Evolutionary conservation across 1,140 invertebrate species (phyloP), one percentile per base, ranked within the genome.

Genomic region (Anoplophora glabripennis): DNA sequence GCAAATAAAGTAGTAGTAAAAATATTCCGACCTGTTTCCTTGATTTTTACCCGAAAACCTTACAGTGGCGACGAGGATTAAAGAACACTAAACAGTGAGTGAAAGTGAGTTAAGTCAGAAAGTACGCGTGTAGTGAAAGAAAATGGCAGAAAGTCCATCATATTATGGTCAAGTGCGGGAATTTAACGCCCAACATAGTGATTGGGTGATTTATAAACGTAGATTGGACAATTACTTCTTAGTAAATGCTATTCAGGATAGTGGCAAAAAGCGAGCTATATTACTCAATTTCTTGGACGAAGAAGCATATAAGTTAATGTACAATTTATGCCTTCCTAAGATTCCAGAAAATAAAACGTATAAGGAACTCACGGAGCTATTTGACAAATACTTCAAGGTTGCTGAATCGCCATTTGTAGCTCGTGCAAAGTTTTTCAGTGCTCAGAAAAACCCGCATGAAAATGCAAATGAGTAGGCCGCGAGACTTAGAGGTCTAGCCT

Each of bases 81-180:
- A n/a, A n/a, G n/a, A n/a, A n/a, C n/a, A n/a, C n/a, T n/a, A n/a
- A n/a, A n/a, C n/a, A n/a, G n/a, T n/a, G n/a, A n/a, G n/a, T n/a
- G n/a, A n/a, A n/a, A n/a, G n/a, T n/a, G n/a, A n/a, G n/a, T n/a
- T n/a, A n/a, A n/a, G n/a, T n/a, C n/a, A n/a, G n/a, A n/a, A n/a
- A n/a, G n/a, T n/a, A n/a, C n/a, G n/a, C n/a, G n/a, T n/a, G n/a
- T n/a, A n/a, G n/a, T n/a, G n/a, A n/a, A n/a, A n/a, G n/a, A 28
- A 28, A 28, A 28, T 28, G 21, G 21, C 21, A 3, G 21, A 28
- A 28, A 5, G 21, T 28, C 21, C 7, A 17, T 21, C 4, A 46
- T 46, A 14, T 46, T 46, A 46, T 46, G 36, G 56, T 3, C 52
- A 53, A 21, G n/a, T 53, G 11, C 36, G 52, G 7, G 52, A 53